Percentiles rank a stretch among this genome's conserved stretches.
Conservation (phyloP, 2,113 vertebrate genomes). For the Upupa epops region DNA sequence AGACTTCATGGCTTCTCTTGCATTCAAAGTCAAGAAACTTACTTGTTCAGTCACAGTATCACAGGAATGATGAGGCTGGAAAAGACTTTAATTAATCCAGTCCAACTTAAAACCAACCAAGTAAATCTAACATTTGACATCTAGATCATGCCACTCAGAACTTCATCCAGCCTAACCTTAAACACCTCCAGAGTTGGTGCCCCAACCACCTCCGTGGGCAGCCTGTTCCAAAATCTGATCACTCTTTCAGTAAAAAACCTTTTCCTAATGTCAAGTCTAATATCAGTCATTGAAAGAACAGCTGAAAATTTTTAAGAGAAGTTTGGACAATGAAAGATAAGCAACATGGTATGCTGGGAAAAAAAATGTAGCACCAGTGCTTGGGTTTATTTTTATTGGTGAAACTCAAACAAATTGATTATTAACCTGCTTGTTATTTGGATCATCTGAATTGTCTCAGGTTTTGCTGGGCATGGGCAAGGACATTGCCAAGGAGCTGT, state of each 20-base stretch:
- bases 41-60: neutral
- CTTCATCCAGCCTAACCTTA: too few relatives aligned
- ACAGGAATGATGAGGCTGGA: too few relatives aligned
- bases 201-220: too few relatives aligned
- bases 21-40: neutral
- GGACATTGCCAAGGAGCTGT: neutral
- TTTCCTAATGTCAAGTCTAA: too few relatives aligned
- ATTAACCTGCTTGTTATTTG: neutral
- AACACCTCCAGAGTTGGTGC: too few relatives aligned
- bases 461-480: neutral
- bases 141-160: too few relatives aligned
- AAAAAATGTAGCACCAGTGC: fast-evolving
- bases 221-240: too few relatives aligned
- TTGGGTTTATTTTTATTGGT: neutral
- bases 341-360: neutral
- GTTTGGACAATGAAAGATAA: neutral
- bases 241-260: too few relatives aligned
- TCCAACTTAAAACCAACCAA: too few relatives aligned
- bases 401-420: neutral
- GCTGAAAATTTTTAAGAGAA: neutral
- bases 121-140: too few relatives aligned
- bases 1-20: neutral
- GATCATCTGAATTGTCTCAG: neutral
- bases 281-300: neutral
- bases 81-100: too few relatives aligned